Conservation (phyloP, 2,113 vertebrate genomes). For the Psittacus erithacus region DNA sequence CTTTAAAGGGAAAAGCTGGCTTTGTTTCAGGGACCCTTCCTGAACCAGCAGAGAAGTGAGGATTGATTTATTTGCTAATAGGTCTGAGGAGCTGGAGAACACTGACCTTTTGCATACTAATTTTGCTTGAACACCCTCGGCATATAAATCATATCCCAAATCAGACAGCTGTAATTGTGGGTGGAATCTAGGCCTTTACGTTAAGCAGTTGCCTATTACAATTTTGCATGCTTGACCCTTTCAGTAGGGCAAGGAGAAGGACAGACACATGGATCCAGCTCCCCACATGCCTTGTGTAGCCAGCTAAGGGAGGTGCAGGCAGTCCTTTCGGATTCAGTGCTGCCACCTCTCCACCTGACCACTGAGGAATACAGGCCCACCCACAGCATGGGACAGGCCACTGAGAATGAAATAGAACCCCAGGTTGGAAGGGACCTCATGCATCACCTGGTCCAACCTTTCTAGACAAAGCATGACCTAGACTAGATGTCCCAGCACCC, state of each 20-base stretch:
- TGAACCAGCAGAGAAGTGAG: background rate
- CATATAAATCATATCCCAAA: background rate
- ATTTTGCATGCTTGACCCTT: background rate
- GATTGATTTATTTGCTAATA: background rate
- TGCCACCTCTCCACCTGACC: background rate
- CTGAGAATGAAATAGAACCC: background rate
- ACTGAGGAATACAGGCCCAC: background rate
- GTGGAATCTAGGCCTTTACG: background rate
- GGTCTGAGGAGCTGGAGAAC: background rate
- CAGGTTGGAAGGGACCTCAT: background rate
- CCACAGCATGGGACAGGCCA: background rate
- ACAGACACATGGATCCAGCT: background rate
- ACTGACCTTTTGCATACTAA: background rate
- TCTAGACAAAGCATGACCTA: background rate
- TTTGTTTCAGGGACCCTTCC: background rate
- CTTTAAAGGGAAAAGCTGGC: background rate
- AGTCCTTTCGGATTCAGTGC: rapidly evolving
- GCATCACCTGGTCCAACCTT: background rate
- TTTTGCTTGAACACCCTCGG: background rate
- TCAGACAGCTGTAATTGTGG: background rate
- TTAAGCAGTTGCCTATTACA: background rate
- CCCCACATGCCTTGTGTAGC: background rate
- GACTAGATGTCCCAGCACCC: background rate
- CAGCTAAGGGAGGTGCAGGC: rapidly evolving
- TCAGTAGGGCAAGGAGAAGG: background rate